phyloP scores from a whole-genome alignment of 2,888 invertebrate genomes.

The Cheilosia impressa region DNA sequence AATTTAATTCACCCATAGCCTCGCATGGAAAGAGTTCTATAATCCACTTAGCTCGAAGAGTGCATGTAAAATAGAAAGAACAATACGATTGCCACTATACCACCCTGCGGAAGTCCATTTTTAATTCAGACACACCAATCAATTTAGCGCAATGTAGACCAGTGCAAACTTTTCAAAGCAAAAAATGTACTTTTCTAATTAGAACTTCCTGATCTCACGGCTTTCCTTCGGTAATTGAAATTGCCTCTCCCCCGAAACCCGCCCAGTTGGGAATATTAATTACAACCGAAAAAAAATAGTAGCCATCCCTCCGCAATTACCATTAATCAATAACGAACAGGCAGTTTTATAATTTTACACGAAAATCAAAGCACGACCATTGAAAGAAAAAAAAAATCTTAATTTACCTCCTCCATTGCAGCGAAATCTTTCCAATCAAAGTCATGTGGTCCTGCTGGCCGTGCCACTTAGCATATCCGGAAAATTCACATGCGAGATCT shows the following conservation, averaged over 20 bases:
- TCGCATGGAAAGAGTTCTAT: no score
- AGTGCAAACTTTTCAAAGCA: background rate
- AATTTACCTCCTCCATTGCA: conserved; percentile 76
- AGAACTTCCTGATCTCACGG: background rate
- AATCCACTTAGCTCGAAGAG: no score
- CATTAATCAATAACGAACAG: conserved; percentile 62
- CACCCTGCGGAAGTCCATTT: no score
- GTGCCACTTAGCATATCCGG: conserved; percentile 83
- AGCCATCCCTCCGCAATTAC: background rate
- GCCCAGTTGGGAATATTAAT: conserved; percentile 54
- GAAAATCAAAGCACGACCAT: conserved; percentile 10
- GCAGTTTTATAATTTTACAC: conserved; percentile 40
- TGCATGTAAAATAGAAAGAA: no score
- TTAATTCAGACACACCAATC: no score
- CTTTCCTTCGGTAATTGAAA: background rate
- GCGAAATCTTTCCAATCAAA: conserved; percentile 83
- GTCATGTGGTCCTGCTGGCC: conserved; percentile 83
- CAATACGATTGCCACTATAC: no score
- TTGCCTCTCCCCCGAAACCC: background rate
- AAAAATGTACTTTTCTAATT: background rate
- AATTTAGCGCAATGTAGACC: no score
- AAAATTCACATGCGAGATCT: conserved; percentile 84
- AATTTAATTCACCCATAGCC: no score
- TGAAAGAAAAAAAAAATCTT: conserved; percentile 16
- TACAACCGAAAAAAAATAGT: conserved; percentile 11